Evolutionary conservation across 2,113 vertebrate genomes (phyloP).

Genomic region (Lonchura striata): DNA sequence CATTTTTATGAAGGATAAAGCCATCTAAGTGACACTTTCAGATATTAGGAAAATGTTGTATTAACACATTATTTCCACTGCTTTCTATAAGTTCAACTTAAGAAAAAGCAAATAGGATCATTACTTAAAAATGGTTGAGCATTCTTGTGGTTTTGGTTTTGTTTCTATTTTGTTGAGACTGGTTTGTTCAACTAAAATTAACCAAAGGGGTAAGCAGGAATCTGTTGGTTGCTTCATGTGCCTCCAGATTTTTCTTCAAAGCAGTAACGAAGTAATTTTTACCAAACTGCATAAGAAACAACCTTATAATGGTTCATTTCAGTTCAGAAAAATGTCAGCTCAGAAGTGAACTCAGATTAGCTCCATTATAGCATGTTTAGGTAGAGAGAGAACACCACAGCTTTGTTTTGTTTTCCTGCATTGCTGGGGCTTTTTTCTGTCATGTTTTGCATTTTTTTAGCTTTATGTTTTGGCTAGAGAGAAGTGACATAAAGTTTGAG

Average conservation of each 20-base stretch:
- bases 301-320: slow-evolving; percentile 26
- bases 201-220: not conserved
- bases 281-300: slow-evolving; percentile 6
- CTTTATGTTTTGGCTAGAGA: not conserved
- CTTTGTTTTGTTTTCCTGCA: not conserved
- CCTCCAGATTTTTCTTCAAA: slow-evolving; percentile 11
- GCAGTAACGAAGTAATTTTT: not conserved
- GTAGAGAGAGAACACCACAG: not conserved
- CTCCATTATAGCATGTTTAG: not conserved
- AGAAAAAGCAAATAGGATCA: not conserved
- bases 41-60: not conserved
- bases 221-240: not conserved
- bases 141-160: not conserved
- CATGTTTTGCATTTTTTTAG: not conserved
- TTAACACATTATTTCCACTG: not conserved
- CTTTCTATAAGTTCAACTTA: not conserved
- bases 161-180: not conserved
- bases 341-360: slow-evolving; percentile 28
- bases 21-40: not conserved
- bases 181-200: slow-evolving; percentile 14
- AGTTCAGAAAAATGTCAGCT: slow-evolving; percentile 21
- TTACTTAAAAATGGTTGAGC: not conserved
- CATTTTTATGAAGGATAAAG: not conserved
- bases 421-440: rapidly evolving
- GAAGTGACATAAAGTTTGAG: not conserved